phyloP scores from a whole-genome alignment of 2,113 vertebrate genomes.

The Campylorhamphus procurvoides region DNA sequence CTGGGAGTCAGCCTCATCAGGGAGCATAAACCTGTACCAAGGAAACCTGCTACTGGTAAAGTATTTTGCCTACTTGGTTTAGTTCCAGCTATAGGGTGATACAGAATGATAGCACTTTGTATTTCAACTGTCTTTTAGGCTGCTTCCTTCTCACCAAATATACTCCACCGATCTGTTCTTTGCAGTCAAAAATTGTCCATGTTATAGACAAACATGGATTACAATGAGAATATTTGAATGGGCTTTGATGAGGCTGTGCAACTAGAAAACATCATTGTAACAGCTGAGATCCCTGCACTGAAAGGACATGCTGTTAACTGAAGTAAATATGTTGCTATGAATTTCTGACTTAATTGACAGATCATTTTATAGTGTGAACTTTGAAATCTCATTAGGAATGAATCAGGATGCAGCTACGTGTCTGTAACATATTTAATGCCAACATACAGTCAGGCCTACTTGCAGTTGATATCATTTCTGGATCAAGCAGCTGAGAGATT shows the following conservation, averaged over 20 bases:
- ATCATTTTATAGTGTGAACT: constrained; percentile 59
- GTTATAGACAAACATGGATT: constrained; percentile 1
- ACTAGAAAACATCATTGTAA: constrained; percentile 26
- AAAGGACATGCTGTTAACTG: constrained; percentile 53
- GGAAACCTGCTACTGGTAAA: background rate
- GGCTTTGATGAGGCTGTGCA: constrained; percentile 27
- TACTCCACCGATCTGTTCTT: background rate
- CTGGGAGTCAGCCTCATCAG: background rate
- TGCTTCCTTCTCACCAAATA: constrained; percentile 1
- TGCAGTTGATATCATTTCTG: constrained; percentile 37
- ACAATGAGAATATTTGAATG: constrained; percentile 50
- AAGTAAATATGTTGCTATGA: constrained; percentile 66
- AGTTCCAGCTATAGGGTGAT: background rate
- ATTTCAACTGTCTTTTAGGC: background rate
- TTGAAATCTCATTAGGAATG: constrained; percentile 51
- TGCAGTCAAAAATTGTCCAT: background rate
- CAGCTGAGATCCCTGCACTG: constrained; percentile 37
- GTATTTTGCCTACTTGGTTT: background rate
- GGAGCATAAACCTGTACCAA: background rate
- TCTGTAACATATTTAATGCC: constrained; percentile 59
- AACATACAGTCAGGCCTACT: constrained; percentile 3
- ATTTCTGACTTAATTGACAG: constrained; percentile 75
- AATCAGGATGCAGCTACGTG: background rate
- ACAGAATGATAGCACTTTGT: background rate
- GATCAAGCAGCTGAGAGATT: constrained; percentile 58